phyloP scores from a whole-genome alignment of 2,888 invertebrate genomes.

The Oconnorella tubifera region DNA sequence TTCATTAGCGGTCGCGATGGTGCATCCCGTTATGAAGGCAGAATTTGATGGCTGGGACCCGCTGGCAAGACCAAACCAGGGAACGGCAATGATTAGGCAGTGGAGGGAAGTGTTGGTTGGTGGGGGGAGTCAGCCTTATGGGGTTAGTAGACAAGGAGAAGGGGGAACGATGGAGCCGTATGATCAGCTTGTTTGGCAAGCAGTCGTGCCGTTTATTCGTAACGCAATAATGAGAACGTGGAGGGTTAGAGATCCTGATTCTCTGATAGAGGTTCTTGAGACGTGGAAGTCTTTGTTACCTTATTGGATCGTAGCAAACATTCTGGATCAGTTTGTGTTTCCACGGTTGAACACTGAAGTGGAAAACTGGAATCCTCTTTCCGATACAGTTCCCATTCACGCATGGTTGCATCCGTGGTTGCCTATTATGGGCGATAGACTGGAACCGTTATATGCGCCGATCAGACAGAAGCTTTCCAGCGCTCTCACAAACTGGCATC shows the following conservation, averaged over 20 bases:
- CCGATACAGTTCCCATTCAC: constrained; percentile 91
- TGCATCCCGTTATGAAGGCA: constrained; percentile 76
- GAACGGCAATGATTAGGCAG: constrained; percentile 53
- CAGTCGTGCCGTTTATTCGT: constrained; percentile 80
- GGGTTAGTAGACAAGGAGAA: too few relatives aligned
- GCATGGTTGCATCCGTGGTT: constrained; percentile 98
- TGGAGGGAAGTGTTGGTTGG: constrained; percentile 57
- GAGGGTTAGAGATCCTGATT: constrained; percentile 76
- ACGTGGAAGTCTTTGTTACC: constrained; percentile 78
- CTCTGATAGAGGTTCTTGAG: constrained; percentile 74
- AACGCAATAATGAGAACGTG: constrained; percentile 59
- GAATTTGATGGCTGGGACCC: constrained; percentile 71
- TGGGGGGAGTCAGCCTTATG: constrained; percentile 16
- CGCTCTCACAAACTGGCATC: constrained; percentile 91
- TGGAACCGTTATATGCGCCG: constrained; percentile 73
- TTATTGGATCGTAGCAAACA: constrained; percentile 75
- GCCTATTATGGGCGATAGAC: constrained; percentile 66
- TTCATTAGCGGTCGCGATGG: constrained; percentile 76
- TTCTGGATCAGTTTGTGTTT: constrained; percentile 76
- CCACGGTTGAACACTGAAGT: constrained; percentile 69
- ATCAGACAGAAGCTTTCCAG: constrained; percentile 85
- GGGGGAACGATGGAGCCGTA: constrained; percentile 65
- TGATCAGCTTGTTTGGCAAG: constrained; percentile 81
- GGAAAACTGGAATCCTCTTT: constrained; percentile 86
- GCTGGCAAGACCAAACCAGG: constrained; percentile 59